Base-by-base conservation (phyloP, 2,888 invertebrate species). In the Drosophila demipolita region DNA sequence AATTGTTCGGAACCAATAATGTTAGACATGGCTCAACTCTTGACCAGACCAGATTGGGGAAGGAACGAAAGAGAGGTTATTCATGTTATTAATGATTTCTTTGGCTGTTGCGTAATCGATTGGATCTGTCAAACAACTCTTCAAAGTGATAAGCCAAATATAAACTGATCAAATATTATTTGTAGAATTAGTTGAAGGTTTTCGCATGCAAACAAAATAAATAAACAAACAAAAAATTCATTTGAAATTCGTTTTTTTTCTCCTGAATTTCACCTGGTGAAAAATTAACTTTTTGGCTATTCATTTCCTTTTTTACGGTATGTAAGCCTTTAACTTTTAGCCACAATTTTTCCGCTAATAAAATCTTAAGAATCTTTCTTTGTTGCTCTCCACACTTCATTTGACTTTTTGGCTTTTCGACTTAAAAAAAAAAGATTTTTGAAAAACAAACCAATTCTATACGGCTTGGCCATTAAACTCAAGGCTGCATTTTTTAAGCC, bases 371-470 rank as follows among this genome's bases (percentile, higher is more conserved):
- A 33, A 38, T 23, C 4, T 4, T 53, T 20, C 42, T 54, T 80
- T 72, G 62, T 76, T 33, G 6, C 35, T 20, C 33, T 62, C 61
- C 57, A 75, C 75, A 70, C 59, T 35, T 20, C 52, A 48, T 86
- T 81, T 87, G 90, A 87, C 87, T 87, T 87, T 88, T 81, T 86
- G 87, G 86, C 90, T 87, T 86, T 87, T 76, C 90, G 66, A 72
- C 79, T 73, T 75, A 80, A 78, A 68, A 66, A n/a, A 72, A 52
- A 63, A 75, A 45, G 29, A 29, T 7, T 17, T 6, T 1, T 63
- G n/a, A 53, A 48, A 61, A 59, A 35, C 36, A 52, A 26, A 35
- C 17, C 20, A 57, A 53, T 53, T 60, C 61, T 55, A 64, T 65
- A 20, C 3, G 45, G 17, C 7, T 40, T 64, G 53, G 49, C 32